These are phyloP conservation scores for Dasyprocta punctata DNA, from an alignment of 2,113 vertebrate species.

Conservation along the genomic window DNA sequence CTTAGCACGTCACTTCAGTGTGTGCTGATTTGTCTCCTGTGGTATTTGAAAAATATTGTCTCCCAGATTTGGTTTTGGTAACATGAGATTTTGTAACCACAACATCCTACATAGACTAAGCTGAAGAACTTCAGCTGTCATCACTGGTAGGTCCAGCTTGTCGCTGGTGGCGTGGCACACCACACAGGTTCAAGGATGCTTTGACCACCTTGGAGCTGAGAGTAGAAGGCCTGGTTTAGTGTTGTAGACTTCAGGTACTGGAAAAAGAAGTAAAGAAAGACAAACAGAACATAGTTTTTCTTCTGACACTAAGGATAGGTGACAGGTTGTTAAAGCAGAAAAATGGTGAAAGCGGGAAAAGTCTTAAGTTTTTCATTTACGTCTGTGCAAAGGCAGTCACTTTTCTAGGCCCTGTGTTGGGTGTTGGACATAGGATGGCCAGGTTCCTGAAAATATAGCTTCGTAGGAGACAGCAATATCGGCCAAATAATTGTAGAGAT, in stretches of 20 bases:
- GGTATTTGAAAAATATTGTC: background rate
- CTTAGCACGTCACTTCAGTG: background rate
- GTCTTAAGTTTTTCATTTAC: background rate
- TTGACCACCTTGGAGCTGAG: rapidly evolving
- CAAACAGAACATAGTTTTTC: too few species aligned
- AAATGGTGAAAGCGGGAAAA: background rate
- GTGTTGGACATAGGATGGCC: background rate
- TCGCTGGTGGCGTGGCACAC: background rate
- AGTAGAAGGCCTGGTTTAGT: too few species aligned
- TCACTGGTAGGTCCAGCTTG: background rate
- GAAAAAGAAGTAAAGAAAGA: background rate
- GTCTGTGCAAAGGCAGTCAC: background rate
- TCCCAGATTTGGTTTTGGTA: background rate
- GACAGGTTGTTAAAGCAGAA: background rate
- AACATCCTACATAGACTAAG: background rate
- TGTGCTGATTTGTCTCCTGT: background rate
- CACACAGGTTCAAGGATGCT: background rate
- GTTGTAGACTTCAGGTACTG: background rate
- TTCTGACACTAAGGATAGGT: background rate
- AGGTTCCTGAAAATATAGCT: background rate
- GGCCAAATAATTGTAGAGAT: background rate
- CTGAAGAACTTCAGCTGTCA: background rate
- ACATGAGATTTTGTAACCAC: background rate
- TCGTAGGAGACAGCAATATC: rapidly evolving
- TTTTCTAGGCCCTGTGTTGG: background rate